A percentile compares a stretch with the other conserved stretches of the same genome.
Conservation (phyloP, 1,140 invertebrate species). For the Eriosoma lanigerum region DNA sequence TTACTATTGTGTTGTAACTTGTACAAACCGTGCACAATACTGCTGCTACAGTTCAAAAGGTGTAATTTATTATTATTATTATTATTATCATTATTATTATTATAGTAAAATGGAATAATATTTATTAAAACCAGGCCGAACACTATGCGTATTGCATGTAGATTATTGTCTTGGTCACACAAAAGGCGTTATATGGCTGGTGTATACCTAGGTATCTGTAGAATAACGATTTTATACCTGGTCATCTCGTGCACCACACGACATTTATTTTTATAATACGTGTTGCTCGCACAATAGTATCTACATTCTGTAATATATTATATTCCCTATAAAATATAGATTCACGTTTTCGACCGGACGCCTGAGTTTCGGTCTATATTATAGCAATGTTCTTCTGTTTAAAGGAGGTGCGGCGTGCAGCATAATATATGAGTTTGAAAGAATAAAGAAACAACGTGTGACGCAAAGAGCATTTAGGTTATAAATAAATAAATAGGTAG, state of each 20-base stretch:
- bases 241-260: not conserved
- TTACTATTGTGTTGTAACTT: not conserved
- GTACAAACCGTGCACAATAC: not conserved
- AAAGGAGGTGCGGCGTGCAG: no score
- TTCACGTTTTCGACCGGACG: not conserved
- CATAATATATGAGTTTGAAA: no score
- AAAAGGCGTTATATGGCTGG: not conserved
- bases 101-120: not conserved
- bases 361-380: not conserved
- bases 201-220: not conserved
- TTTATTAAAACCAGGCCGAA: not conserved
- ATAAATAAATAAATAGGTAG: no score
- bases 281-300: no score
- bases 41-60: not conserved
- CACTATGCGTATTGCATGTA: not conserved
- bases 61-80: constrained; percentile 9
- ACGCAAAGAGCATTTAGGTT: no score
- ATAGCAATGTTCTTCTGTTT: no score
- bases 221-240: constrained; percentile 3
- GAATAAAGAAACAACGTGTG: no score
- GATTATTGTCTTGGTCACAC: not conserved
- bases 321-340: no score
- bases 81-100: not conserved
- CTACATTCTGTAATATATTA: no score
- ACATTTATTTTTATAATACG: not conserved